Evolutionary conservation across 2,888 invertebrate genomes (phyloP).

Genomic region (Archaeoteleia sp.): DNA sequence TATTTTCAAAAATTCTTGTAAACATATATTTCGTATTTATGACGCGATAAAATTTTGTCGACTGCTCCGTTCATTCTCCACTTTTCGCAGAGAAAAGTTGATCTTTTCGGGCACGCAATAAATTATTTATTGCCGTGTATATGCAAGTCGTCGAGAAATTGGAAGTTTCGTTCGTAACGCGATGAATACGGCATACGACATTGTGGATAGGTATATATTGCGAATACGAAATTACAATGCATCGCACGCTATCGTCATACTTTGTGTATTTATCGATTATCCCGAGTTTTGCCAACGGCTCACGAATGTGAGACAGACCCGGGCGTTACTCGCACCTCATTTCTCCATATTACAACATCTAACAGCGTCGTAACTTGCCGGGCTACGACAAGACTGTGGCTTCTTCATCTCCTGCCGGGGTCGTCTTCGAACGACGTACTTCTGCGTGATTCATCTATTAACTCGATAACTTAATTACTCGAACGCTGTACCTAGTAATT

Average conservation of each 20-base stretch:
- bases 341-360: neutral
- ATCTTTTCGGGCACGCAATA: neutral
- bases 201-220: neutral
- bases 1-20: too few species aligned
- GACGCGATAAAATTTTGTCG: neutral
- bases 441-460: neutral
- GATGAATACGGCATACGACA: neutral
- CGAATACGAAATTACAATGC: neutral
- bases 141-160: neutral
- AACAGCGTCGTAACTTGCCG: neutral
- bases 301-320: too few species aligned
- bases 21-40: too few species aligned
- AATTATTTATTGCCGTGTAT: neutral
- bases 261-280: neutral
- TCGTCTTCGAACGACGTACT: neutral
- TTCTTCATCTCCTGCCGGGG: neutral
- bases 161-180: neutral
- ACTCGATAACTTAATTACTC: neutral
- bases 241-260: neutral
- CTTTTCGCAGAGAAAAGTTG: neutral
- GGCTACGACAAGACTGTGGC: neutral
- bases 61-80: neutral
- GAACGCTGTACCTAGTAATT: neutral
- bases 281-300: too few species aligned
- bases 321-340: too few species aligned